Evolutionary conservation across 2,113 vertebrate genomes (phyloP), one percentile per base, ranked within the genome.

Genomic region (Pangasianodon gigas): DNA sequence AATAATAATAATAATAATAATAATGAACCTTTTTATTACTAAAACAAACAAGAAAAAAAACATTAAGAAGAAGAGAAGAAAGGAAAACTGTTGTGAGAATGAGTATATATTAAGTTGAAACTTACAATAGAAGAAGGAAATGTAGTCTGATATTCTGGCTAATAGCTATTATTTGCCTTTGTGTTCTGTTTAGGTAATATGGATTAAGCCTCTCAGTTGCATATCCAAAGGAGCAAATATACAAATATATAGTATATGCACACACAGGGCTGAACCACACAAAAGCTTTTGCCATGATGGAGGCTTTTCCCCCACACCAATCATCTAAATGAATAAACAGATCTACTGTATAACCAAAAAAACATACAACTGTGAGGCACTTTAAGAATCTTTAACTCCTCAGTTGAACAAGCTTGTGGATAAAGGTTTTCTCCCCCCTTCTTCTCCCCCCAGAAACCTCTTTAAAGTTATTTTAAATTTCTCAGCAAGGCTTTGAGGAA

Each of bases 401-500:
- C 96, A 97, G 96, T 96, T 95, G 96, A 98, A 98, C 97, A 99
- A 97, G 97, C 97, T 96, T 96, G 96, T 97, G 97, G 97, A 97
- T 97, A 97, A 98, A 98, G 96, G 97, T 62, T 96, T 96, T 11
- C 52, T 11, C 52, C 84, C 91, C 96, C 95, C 96, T 96, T 48
- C 83, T 93, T 77, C 82, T 96, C 96, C 95, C 97, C 96, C 91
- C 92, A 92, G 97, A 94, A 95, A 96, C 94, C 96, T 97, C 97
- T 98, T 99, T 97, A 98, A 99, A 99, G 98, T 99, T 99, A 98
- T 99, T 99, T 98, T 97, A 97, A 98, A 99, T 98, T 99, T 98
- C 97, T 97, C 97, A 98, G 97, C 97, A 96, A 97, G 97, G 98
- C 98, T 99, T 99, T 99, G 96, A 98, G 97, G 98, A 98, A 99